Base-by-base conservation (phyloP, 1,140 invertebrate species). In the Lethrus apterus region DNA sequence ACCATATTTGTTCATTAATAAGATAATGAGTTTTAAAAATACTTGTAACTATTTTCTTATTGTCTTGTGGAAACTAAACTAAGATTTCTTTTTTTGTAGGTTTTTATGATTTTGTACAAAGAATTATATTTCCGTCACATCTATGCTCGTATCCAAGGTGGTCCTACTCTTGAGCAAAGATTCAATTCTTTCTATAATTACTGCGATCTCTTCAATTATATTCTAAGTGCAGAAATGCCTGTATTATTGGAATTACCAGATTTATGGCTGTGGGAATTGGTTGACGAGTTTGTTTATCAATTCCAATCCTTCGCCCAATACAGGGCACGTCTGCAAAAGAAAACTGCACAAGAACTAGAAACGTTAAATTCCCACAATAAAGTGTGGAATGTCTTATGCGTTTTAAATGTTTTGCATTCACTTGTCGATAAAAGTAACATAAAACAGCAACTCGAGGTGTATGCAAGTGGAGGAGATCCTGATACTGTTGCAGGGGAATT, bases 241-340 rank as follows among this genome's bases (percentile, higher is more conserved):
- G 89, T 98, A 1, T 77, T 81, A 23, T 67, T 99, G 11, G 93
- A 97, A 65, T 67, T 99, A 32, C 97, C 97, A 3, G 96, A 99
- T 69, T 88, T 98, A 59, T 99, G 96, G 97, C 71, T 99, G 3
- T 99, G 97, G 97, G 96, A 99, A 66, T 83, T 99, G 13, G 93
- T 99, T 62, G 96, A 99, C 74, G 97, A 99, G 66, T 90, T 91
- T 71, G 83, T 89, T 5, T 91, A 92, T 56, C 86, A 97, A 72
- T 99, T 98, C 68, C 92, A 95, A 66, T 84, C 85, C 0, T 99
- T 96, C 70, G 86, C 89, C 19, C 92, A 97, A 63, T 98, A 93
- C 64, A 68, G 87, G 52, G 89, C 89, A 3, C 90, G 92, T 60
- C 70, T 93, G 0, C 79, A 79, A 1, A 93, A 94, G 60, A 88